These are phyloP conservation scores for Nyctalus aviator DNA, from an alignment of 2,797 vertebrate species.

Conservation along the genomic window DNA sequence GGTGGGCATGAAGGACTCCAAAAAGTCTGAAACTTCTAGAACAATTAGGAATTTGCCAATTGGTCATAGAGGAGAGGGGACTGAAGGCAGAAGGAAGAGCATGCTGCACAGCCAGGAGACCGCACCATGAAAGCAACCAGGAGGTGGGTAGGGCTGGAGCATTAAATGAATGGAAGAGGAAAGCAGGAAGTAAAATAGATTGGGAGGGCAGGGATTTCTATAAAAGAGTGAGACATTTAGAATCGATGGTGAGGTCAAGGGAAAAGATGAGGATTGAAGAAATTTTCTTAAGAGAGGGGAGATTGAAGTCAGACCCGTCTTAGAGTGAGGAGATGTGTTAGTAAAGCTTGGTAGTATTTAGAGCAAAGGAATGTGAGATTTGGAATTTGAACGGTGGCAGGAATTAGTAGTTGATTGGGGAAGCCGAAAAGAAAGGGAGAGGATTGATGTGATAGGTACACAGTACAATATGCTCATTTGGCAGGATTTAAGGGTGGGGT, in stretches of 20 bases:
- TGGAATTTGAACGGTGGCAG: background rate
- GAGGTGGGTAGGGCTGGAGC: fast-evolving
- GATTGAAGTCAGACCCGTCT: background rate
- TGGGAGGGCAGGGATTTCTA: background rate
- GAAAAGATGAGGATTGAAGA: background rate
- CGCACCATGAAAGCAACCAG: background rate
- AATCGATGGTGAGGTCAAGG: background rate
- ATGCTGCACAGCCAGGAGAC: fast-evolving
- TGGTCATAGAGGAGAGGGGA: background rate
- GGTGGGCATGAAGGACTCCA: background rate
- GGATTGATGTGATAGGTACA: background rate
- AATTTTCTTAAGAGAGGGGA: background rate
- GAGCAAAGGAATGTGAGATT: background rate
- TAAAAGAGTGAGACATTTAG: background rate
- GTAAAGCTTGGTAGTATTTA: background rate
- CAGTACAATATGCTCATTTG: conserved; percentile 1
- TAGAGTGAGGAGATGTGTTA: background rate
- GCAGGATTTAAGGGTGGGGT: background rate
- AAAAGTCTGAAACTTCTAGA: background rate
- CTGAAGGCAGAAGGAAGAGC: background rate
- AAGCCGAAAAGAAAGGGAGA: background rate
- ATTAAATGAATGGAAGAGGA: background rate
- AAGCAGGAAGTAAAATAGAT: background rate
- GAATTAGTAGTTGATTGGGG: background rate
- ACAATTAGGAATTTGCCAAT: background rate